phyloP scores from a whole-genome alignment of 2,888 invertebrate genomes.

The Lypha dubia region DNA sequence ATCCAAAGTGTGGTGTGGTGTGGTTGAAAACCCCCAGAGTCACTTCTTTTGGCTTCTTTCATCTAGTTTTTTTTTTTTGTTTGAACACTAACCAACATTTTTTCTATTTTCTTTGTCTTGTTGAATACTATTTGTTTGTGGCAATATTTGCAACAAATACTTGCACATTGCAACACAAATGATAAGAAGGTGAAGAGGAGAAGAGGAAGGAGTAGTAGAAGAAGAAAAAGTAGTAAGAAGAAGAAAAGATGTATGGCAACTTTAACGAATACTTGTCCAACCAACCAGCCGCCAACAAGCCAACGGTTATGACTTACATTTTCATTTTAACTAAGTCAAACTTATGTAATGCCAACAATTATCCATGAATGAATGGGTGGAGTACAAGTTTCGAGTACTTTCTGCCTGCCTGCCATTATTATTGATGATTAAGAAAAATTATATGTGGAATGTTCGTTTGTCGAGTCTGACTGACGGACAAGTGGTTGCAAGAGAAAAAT shows the following conservation, averaged over 20 bases:
- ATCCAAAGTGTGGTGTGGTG: constrained; percentile 60
- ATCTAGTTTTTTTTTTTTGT: constrained; percentile 1
- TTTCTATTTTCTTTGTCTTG: background rate
- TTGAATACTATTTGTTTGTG: constrained; percentile 48
- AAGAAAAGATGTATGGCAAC: constrained; percentile 60
- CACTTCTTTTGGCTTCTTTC: constrained; percentile 51
- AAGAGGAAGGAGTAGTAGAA: too few species aligned
- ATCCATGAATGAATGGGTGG: constrained; percentile 40
- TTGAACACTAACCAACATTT: constrained; percentile 5
- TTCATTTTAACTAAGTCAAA: constrained; percentile 29
- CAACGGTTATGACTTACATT: constrained; percentile 52
- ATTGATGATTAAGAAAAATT: constrained; percentile 36
- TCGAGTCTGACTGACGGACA: background rate
- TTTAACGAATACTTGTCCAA: constrained; percentile 25
- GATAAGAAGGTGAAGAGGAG: constrained; percentile 19
- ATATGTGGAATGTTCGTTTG: background rate
- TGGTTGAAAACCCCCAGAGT: constrained; percentile 54
- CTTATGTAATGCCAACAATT: constrained; percentile 45
- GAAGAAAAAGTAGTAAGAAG: background rate
- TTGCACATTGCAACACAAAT: constrained; percentile 33
- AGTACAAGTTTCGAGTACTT: constrained; percentile 12
- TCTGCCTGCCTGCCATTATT: constrained; percentile 15
- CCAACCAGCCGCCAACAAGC: constrained; percentile 7
- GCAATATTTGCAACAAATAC: constrained; percentile 51
- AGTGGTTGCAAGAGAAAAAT: background rate